These are phyloP conservation scores for Lagenorhynchus albirostris DNA, from an alignment of 2,113 vertebrate genomes.

Conservation along the genomic window DNA sequence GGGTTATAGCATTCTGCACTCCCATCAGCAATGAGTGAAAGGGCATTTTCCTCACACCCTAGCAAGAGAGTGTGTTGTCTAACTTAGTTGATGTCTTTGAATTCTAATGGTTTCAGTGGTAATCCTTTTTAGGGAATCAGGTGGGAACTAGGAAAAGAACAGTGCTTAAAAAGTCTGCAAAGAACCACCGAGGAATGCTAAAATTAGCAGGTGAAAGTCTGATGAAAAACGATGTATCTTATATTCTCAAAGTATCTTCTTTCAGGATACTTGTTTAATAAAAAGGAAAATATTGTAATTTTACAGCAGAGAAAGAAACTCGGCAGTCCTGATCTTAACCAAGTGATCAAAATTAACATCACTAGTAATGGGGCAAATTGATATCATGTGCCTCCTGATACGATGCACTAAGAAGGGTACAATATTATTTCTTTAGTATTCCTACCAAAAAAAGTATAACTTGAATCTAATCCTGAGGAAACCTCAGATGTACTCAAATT, in stretches of 20 bases:
- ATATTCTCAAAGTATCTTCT: neutral
- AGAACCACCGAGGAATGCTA: neutral
- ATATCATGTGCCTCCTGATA: neutral
- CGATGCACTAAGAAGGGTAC: neutral
- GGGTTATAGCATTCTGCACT: neutral
- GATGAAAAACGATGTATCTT: neutral
- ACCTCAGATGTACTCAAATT: neutral
- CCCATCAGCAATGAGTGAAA: neutral
- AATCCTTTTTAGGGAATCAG: neutral
- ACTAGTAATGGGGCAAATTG: neutral
- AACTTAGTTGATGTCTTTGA: neutral
- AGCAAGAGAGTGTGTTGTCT: neutral
- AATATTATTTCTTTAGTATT: neutral
- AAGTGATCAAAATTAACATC: neutral
- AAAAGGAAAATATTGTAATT: neutral
- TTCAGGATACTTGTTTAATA: neutral
- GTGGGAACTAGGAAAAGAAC: neutral
- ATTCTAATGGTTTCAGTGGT: neutral
- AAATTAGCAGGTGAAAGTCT: neutral
- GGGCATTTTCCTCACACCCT: neutral
- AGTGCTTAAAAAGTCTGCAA: neutral
- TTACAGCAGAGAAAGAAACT: neutral
- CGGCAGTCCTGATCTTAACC: neutral
- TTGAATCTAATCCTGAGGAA: neutral
- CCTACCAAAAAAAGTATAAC: neutral